Base-by-base conservation (phyloP, 1,140 invertebrate genomes). In the Sarcophaga bullata region DNA sequence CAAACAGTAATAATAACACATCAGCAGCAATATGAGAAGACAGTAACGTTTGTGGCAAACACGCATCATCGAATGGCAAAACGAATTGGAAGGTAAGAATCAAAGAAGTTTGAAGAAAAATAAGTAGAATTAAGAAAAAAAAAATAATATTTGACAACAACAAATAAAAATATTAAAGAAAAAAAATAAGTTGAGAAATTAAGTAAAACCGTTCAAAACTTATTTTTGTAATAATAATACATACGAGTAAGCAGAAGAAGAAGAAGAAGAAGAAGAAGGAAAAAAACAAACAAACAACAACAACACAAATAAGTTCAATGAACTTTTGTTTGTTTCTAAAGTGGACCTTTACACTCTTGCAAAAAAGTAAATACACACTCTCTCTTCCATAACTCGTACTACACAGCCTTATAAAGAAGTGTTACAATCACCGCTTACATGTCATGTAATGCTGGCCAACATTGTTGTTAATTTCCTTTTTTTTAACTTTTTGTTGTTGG, bases 61-160 rank as follows among this genome's bases (percentile, higher is more conserved):
- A 84, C 68, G 52, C 85, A 84, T 84, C 84, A 62, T 78, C 84
- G 15, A 84, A 87, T 84, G 85, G 86, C 58, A 87, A 87, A 82
- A 81, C 85, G 82, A 89, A 88, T 85, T 89, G 88, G 88, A 89
- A 89, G 85, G 86, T 73, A 37, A 84, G 82, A 58, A 15, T 47
- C 10, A 47, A 75, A 81, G 47, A 62, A 62, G 6, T 62, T 19
- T 68, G 25, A 4, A 17, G 17, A 68, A 19, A 68, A 10, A 19
- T n/a, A 62, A 62, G 17, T 8, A 68, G 19, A 19, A n/a, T 68
- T 9, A 19, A 68, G 19, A 58, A 58, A 58, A 58, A 58, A 58
- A 58, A 2, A 58, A 15, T 7, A 4, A 15, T 15, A 37, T 37
- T 37, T 37, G 25, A 37, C 25, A 58, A 58, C 15, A 58, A 58